phyloP scores from a whole-genome alignment of 2,113 vertebrate species.

The Bufo gargarizans region DNA sequence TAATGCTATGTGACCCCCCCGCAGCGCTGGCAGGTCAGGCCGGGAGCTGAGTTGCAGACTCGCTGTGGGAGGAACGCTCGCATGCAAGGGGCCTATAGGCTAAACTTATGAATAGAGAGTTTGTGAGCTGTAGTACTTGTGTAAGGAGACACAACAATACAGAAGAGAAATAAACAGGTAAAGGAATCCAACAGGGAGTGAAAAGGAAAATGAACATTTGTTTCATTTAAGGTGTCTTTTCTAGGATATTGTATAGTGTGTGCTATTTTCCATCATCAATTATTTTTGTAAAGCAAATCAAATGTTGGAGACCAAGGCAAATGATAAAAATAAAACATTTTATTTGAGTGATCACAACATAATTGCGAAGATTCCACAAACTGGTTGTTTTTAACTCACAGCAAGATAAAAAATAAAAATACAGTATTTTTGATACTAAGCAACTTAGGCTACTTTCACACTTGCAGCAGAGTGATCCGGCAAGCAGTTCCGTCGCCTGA shows the following conservation, averaged over 20 bases:
- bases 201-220: neutral
- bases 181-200: neutral
- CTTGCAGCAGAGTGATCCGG: too few species aligned
- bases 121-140: neutral
- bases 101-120: neutral
- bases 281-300: neutral
- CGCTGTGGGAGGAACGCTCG: too few species aligned
- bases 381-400: neutral
- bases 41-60: too few species aligned
- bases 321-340: neutral
- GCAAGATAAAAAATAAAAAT: neutral
- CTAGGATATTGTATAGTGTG: neutral
- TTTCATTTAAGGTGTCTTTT: neutral
- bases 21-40: too few species aligned
- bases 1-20: too few species aligned
- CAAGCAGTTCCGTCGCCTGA: too few species aligned
- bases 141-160: too few species aligned
- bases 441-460: too few species aligned
- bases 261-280: neutral
- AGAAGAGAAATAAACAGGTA: neutral
- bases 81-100: too few species aligned
- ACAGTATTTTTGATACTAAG: too few species aligned
- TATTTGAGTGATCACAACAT: neutral
- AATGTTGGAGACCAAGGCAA: neutral
- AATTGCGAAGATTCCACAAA: neutral